Evolutionary conservation across 2,888 invertebrate species (phyloP).

Genomic region (Idaea aversata): DNA sequence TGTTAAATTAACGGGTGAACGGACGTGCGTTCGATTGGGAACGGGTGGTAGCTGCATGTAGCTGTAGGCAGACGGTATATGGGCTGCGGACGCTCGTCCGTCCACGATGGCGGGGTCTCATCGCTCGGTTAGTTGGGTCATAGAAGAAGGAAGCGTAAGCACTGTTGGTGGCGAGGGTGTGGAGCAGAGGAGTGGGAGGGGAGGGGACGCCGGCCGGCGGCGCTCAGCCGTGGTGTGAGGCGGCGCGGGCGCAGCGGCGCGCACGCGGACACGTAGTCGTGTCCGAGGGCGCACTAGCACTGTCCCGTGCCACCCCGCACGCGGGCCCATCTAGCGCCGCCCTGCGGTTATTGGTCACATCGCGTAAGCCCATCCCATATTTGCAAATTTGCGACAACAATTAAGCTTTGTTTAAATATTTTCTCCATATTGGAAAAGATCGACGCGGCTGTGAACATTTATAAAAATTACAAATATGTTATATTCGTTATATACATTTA

Average conservation of each 20-base stretch:
- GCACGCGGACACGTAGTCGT: constrained; percentile 8
- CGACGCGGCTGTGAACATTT: constrained; percentile 78
- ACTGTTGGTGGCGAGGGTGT: constrained; percentile 42
- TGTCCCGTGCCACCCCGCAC: constrained; percentile 74
- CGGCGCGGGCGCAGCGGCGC: constrained; percentile 67
- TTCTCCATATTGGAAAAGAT: constrained; percentile 60
- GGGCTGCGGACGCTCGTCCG: constrained; percentile 65
- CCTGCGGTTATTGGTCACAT: constrained; percentile 84
- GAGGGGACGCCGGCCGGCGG: constrained; percentile 62
- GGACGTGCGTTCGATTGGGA: constrained; percentile 61
- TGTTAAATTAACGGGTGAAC: constrained; percentile 55
- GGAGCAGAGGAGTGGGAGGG: constrained; percentile 25
- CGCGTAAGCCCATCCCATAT: constrained; percentile 86
- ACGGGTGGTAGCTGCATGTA: not conserved
- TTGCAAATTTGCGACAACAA: constrained; percentile 79
- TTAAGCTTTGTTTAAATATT: constrained; percentile 75
- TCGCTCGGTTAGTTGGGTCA: constrained; percentile 71
- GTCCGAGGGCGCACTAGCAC: constrained; percentile 52
- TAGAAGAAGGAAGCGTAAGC: constrained; percentile 75
- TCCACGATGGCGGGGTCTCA: constrained; percentile 53
- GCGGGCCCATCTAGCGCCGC: constrained; percentile 56
- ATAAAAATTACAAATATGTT: constrained; percentile 55
- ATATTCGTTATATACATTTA: constrained; percentile 27
- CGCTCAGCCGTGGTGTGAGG: constrained; percentile 66
- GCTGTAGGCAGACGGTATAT: constrained; percentile 21